Base-by-base conservation (phyloP, 2,888 invertebrate species). In the Thalpophila matura region DNA sequence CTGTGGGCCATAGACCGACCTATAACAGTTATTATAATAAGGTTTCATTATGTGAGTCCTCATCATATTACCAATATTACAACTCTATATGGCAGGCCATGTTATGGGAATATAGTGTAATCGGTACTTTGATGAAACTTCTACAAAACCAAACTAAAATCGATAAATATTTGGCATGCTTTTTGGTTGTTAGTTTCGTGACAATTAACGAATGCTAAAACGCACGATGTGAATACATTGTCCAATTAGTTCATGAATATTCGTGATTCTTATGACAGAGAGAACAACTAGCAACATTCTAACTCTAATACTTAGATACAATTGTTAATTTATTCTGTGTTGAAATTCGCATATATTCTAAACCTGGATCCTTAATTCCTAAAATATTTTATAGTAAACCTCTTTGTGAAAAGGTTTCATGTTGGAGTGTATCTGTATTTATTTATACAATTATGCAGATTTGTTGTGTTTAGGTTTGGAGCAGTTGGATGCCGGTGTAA, bases 241-340 rank as follows among this genome's bases (percentile, higher is more conserved):
- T 66, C 56, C 71, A 71, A 66, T 71, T 71, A 71, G 71, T 61
- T 49, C 16, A 14, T 20, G 43, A 65, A 55, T 73, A 74, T 53
- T 61, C 61, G 66, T 71, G 71, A 74, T 63, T 60, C 38, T 66
- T 51, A 45, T 38, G 26, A 50, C 31, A 4, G 18, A 20, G 24
- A n/a, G n/a, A n/a, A n/a, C n/a, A n/a, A 27, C 26, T 26, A 31
- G 49, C 1, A 12, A 50, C 54, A 7, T 65, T 54, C 49, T 50
- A 64, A 50, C 70, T 47, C 37, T n/a, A n/a, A n/a, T n/a, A n/a
- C n/a, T n/a, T n/a, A n/a, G n/a, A 51, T 50, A 27, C 65, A 33
- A 40, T 50, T 46, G 29, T 53, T 26, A 46, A 49, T 55, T 35
- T 31, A 51, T 56, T 37, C 4, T 37, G 10, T 68, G 35, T 57